Conservation (phyloP, 2,797 vertebrate genomes). For the Hippocampus kuda region DNA sequence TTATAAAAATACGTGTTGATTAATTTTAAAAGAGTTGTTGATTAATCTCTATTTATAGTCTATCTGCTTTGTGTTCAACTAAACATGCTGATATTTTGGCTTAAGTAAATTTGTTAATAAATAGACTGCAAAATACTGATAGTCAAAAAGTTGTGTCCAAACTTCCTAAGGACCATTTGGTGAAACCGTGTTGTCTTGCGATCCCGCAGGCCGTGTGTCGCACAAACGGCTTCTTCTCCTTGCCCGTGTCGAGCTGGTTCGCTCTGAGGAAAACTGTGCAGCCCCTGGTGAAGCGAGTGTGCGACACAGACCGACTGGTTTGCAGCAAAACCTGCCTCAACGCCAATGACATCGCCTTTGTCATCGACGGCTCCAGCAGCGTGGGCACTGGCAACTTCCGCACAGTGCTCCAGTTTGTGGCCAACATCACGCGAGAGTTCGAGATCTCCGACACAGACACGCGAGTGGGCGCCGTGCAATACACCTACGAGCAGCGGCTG, state of each 20-base stretch:
- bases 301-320: slow-evolving; percentile 76
- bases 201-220: slow-evolving; percentile 83
- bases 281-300: slow-evolving; percentile 85
- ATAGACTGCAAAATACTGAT: background rate
- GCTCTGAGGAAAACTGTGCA: slow-evolving; percentile 78
- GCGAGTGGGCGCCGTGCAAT: slow-evolving; percentile 86
- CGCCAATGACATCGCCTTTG: slow-evolving; percentile 87
- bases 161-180: background rate
- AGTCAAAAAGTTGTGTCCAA: background rate
- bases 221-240: slow-evolving; percentile 82
- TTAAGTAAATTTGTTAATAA: background rate
- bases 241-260: slow-evolving; percentile 88
- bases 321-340: slow-evolving; percentile 99
- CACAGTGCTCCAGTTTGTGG: slow-evolving; percentile 91
- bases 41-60: too few relatives aligned
- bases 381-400: slow-evolving; percentile 92
- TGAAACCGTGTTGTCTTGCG: slow-evolving; percentile 7
- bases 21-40: too few relatives aligned
- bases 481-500: slow-evolving; percentile 93
- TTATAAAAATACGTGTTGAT: too few relatives aligned
- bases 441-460: slow-evolving; percentile 97
- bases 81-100: too few relatives aligned
- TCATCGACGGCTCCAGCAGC: slow-evolving; percentile 96
- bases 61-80: too few relatives aligned
- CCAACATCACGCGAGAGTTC: slow-evolving; percentile 88